Conservation (phyloP, 2,888 invertebrate species). For the Eupsilia transversa region DNA sequence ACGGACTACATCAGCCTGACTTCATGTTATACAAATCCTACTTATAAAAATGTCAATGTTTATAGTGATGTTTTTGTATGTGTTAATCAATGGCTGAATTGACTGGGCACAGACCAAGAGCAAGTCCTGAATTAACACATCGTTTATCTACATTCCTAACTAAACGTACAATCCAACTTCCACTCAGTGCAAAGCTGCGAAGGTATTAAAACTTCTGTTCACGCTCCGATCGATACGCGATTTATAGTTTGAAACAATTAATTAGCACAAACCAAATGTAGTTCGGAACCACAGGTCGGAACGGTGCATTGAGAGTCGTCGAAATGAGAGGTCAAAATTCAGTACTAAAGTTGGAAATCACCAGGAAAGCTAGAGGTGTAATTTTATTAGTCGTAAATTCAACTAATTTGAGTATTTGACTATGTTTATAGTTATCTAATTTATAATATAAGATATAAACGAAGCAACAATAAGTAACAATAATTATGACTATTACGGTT, state of each 20-base stretch:
- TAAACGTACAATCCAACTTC: slow-evolving; percentile 7
- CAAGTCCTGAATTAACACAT: not conserved
- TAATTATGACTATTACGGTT: too few species aligned
- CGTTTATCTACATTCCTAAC: slow-evolving; percentile 3
- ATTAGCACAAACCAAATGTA: slow-evolving; percentile 13
- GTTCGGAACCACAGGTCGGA: not conserved
- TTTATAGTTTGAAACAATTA: slow-evolving; percentile 35
- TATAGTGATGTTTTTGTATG: too few species aligned
- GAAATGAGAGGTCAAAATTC: not conserved
- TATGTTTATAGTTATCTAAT: not conserved
- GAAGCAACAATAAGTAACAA: not conserved
- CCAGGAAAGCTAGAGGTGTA: not conserved
- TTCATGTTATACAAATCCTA: not conserved
- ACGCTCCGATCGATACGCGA: slow-evolving; percentile 25
- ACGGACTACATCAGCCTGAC: not conserved
- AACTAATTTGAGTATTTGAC: not conserved
- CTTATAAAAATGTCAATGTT: not conserved
- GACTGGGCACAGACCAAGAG: not conserved
- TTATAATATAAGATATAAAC: not conserved
- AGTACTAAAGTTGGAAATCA: not conserved
- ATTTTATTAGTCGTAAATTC: not conserved
- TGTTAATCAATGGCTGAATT: not conserved
- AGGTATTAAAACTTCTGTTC: slow-evolving; percentile 42
- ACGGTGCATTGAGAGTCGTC: not conserved
- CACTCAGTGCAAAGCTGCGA: slow-evolving; percentile 19